Base-by-base conservation (phyloP, 1,140 invertebrate species). In the Penaeus japonicus region DNA sequence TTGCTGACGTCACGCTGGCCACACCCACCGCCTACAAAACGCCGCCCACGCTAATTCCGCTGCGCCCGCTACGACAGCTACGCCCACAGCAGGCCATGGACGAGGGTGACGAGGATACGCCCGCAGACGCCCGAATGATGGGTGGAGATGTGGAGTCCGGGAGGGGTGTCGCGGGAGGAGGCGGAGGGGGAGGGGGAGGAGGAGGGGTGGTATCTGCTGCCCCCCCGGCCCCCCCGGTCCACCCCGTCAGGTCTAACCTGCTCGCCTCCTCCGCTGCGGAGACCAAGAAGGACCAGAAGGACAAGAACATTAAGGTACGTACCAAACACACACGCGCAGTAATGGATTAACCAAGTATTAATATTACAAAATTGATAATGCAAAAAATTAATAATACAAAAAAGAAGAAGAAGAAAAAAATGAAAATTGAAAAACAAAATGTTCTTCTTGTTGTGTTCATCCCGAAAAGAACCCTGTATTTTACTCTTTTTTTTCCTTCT, bases 1-100 rank as follows among this genome's bases (percentile, higher is more conserved):
- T 73, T 62, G 78, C 55, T 86, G 70, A 86, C 73, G 54, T 79
- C 75, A 65, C 39, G 75, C 75, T 65, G 84, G 55, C 30, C 24
- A 79, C 84, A 53, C 84, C 84, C 84, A 62, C 57, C 54, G 35
- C 84, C 84, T 59, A 65, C 84, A 86, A 62, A 27, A 86, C 89
- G 84, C 84, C 84, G 22, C 85, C 89, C 59, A 89, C 84, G 54
- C 89, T 86, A 24, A 75, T 86, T 22, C 59, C 89, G 77, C 85
- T 89, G n/a, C 89, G 89, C 59, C 89, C 84, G 70, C 88, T 89
- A 22, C 89, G 89, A 73, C 89, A 80, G 55, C 65, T 89, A 39
- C 85, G 89, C 79, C 84, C 81, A 73, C 89, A 89, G 84, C 84
- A 83, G 77, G 89, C 89, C 89, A 89, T 89, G 89, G 89, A 89